Evolutionary conservation across 2,797 vertebrate species (phyloP).

Genomic region (Amniataba percoides): DNA sequence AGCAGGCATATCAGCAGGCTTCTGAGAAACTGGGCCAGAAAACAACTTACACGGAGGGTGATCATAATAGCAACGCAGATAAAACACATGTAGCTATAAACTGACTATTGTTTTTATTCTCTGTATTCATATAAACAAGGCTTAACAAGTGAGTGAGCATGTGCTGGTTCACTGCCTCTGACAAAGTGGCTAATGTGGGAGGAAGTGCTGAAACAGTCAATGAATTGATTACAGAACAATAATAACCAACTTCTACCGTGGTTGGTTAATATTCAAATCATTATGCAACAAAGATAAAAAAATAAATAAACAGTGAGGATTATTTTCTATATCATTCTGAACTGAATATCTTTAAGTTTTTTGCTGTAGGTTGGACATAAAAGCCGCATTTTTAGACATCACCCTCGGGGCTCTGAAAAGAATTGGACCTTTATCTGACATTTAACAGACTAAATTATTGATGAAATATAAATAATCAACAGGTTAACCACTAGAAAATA

Average conservation of each 20-base stretch:
- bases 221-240: background rate
- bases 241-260: background rate
- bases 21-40: background rate
- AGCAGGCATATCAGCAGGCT: background rate
- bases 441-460: background rate
- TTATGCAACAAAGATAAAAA: background rate
- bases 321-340: background rate
- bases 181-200: background rate
- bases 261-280: background rate
- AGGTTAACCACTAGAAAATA: background rate
- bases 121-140: background rate
- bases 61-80: background rate
- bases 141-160: background rate
- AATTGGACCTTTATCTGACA: background rate
- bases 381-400: background rate
- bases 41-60: too few species aligned
- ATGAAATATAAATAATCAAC: background rate
- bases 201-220: conserved; percentile 3
- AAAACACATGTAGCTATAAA: background rate
- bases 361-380: background rate
- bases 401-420: background rate
- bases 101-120: background rate
- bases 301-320: background rate
- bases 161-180: background rate
- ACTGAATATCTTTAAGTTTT: background rate